Conservation (phyloP, 2,797 vertebrate genomes). For the Macroramphosus scolopax region DNA sequence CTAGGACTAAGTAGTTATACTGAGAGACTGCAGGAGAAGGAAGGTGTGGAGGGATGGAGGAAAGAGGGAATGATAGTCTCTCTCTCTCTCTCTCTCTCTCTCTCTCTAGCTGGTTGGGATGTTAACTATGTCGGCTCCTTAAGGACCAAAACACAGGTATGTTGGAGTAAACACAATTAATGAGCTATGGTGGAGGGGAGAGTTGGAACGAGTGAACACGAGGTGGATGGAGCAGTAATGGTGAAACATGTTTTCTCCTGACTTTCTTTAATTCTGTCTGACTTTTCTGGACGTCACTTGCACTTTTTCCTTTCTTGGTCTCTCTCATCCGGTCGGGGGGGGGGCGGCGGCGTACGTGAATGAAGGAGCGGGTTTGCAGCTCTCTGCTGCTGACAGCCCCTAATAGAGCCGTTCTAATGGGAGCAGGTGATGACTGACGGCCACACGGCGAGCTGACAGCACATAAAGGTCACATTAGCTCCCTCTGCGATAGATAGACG, state of each 20-base stretch:
- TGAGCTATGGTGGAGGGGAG: constrained; percentile 30
- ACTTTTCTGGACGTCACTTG: neutral
- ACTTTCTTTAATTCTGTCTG: constrained; percentile 2
- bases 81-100: neutral
- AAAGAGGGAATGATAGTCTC: constrained; percentile 8
- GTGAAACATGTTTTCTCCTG: neutral
- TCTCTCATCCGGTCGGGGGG: constrained; percentile 12
- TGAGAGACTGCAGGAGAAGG: constrained; percentile 22
- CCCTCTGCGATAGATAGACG: constrained; percentile 48
- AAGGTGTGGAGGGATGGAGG: constrained; percentile 25
- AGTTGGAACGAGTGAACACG: constrained; percentile 3
- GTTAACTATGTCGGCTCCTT: constrained; percentile 36
- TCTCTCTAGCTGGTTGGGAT: constrained; percentile 16
- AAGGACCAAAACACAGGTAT: constrained; percentile 38
- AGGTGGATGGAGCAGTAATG: neutral
- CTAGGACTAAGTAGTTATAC: constrained; percentile 32
- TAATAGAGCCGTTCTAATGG: constrained; percentile 72
- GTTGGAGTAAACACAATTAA: constrained; percentile 39
- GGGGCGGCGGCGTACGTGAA: constrained; percentile 10
- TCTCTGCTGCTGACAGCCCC: constrained; percentile 53
- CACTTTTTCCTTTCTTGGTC: neutral
- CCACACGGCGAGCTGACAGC: constrained; percentile 62
- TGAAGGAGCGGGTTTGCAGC: constrained; percentile 18
- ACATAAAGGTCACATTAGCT: constrained; percentile 75
- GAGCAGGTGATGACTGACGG: constrained; percentile 73